These are phyloP conservation scores for Chiloscyllium plagiosum DNA, from an alignment of 2,113 vertebrate genomes.

Conservation along the genomic window DNA sequence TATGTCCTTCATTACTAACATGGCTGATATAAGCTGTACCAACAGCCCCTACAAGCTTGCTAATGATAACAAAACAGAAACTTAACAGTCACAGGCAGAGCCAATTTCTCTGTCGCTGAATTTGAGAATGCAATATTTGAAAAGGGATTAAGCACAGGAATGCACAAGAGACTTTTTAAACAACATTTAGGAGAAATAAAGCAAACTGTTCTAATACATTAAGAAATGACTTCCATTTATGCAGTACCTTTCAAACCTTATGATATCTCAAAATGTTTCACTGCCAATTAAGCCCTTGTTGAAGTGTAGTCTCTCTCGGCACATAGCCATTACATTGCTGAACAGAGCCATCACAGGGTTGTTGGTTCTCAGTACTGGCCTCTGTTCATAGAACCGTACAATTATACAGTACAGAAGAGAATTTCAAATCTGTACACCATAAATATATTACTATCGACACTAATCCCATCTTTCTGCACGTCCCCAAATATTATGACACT, in stretches of 20 bases:
- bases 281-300: neutral
- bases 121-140: neutral
- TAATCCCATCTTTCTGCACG: no score
- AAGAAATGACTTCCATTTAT: neutral
- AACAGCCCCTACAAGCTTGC: neutral
- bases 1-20: neutral
- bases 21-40: neutral
- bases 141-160: neutral
- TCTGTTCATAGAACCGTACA: no score
- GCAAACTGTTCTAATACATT: neutral
- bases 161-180: neutral
- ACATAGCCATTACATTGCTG: neutral
- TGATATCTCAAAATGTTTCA: neutral
- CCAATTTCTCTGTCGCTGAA: neutral
- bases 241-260: neutral
- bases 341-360: neutral
- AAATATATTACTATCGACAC: no score
- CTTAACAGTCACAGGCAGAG: neutral
- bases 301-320: neutral
- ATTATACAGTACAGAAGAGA: no score
- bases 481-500: no score
- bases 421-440: no score
- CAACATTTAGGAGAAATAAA: neutral
- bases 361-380: neutral
- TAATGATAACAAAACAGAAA: neutral